These are phyloP conservation scores for Corticium candelabrum DNA, from an alignment of 37 sponge, comb jelly and placozoan genomes.

Conservation along the genomic window DNA sequence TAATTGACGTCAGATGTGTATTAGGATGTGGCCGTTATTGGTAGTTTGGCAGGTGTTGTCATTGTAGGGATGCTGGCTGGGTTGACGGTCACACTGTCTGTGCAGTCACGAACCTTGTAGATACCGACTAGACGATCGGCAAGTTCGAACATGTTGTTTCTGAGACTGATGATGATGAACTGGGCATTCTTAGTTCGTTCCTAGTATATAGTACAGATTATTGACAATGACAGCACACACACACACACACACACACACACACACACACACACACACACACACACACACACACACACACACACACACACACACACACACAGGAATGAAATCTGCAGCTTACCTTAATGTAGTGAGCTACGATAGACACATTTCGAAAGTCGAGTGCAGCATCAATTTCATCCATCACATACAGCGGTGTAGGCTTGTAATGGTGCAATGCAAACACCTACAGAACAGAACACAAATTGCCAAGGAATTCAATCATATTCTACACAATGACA, in stretches of 20 bases:
- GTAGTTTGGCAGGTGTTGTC: not conserved
- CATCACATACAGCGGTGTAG: conserved; percentile 96
- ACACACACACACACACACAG: conserved; percentile 15
- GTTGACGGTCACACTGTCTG: conserved; percentile 68
- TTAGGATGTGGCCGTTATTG: not conserved
- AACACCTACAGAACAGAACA: conserved; percentile 62
- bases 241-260: not conserved
- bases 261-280: conserved; percentile 2
- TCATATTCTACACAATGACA: conserved; percentile 5
- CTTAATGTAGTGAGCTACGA: conserved; percentile 97
- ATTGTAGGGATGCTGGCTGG: conserved; percentile 6
- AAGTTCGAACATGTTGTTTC: conserved; percentile 98
- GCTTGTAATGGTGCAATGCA: conserved; percentile 99
- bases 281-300: not conserved
- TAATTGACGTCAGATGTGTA: too few species aligned
- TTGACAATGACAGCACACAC: not conserved
- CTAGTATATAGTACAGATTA: conserved; percentile 22
- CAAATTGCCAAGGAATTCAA: conserved; percentile 8
- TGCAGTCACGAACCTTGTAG: conserved; percentile 83
- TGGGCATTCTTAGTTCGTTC: conserved; percentile 99
- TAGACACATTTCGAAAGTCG: conserved; percentile 97
- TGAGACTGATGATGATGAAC: conserved; percentile 92
- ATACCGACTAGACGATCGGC: conserved; percentile 90
- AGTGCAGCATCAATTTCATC: conserved; percentile 99
- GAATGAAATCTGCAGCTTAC: conserved; percentile 19